A percentile compares a stretch with the other conserved stretches of the same genome.
phyloP scores from a whole-genome alignment of 2,797 vertebrate species.

The Macroramphosus scolopax region DNA sequence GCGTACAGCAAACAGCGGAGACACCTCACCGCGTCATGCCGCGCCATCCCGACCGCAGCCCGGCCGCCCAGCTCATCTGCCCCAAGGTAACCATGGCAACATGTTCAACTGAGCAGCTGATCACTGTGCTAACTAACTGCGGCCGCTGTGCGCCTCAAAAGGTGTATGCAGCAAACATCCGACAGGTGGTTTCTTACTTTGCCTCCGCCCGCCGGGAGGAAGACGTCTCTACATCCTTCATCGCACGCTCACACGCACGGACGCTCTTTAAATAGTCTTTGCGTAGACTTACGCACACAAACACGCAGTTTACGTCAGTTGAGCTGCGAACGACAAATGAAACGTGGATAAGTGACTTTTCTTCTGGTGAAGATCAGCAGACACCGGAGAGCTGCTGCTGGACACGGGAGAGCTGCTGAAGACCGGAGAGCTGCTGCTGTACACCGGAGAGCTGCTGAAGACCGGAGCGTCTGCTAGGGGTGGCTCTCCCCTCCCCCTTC shows the following conservation, averaged over 20 bases:
- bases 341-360: too few species aligned
- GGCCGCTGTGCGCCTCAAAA: too few species aligned
- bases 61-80: slow-evolving; percentile 78
- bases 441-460: slow-evolving; percentile 9
- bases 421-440: slow-evolving; percentile 1
- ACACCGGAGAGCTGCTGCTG: too few species aligned
- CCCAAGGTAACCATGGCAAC: slow-evolving; percentile 64
- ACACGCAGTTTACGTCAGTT: too few species aligned
- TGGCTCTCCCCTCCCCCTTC: too few species aligned
- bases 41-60: slow-evolving; percentile 84
- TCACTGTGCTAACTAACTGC: too few species aligned
- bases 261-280: not conserved
- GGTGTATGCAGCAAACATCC: not conserved
- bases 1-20: slow-evolving; percentile 91
- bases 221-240: not conserved
- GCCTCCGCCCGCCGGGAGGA: not conserved
- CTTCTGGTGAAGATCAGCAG: too few species aligned
- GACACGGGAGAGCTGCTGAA: too few species aligned
- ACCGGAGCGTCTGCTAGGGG: not conserved
- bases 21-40: slow-evolving; percentile 94
- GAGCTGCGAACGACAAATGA: too few species aligned
- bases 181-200: not conserved
- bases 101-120: too few species aligned
- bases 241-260: too few species aligned
- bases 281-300: not conserved